Evolutionary conservation across 2,113 vertebrate genomes (phyloP), one percentile per base, ranked within the genome.

Genomic region (Sander vitreus): DNA sequence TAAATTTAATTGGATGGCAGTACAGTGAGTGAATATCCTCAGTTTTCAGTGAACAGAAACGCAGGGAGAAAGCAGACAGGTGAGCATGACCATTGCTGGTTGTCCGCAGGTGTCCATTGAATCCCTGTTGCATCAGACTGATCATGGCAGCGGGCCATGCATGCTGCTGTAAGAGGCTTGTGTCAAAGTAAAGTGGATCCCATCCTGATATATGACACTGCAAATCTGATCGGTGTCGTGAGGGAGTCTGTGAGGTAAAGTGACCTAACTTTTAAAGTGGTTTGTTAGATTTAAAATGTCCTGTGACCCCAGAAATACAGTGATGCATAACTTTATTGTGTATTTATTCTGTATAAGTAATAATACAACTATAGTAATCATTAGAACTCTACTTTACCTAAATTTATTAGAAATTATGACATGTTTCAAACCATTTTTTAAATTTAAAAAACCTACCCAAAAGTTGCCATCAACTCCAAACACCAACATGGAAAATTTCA

Each of bases 141-240:
- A 30, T 66, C 54, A 54, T 79, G 79, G 81, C 83, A 60, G 70
- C 9, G 0, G 30, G 76, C 78, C 80, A 63, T 2, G 21, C 65
- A 55, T 78, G 73, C 79, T 83, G 68, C 66, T 69, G 5, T 92
- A 91, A 92, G 89, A 88, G 85, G 92, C 88, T 93, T 90, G 85
- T 79, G 82, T 84, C 63, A 71, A 71, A 73, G 50, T 85, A 81
- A 85, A 91, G 81, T 63, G 80, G 39, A 68, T 88, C 69, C 75
- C 55, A 63, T 76, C 77, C 72, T 80, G 76, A 72, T 76, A 30
- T 53, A 85, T 89, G 88, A 83, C 77, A 72, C 71, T 90, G 88
- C 86, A 88, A 70, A 87, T 84, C 69, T 86, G 51, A 67, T 59
- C 7, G 14, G n/a, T 58, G 67, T 45, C 33, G 69, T 59, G 48